Percentiles rank a stretch among this genome's conserved stretches.
Conservation (phyloP, 2,888 invertebrate species). For the Allolobophora icterica region DNA sequence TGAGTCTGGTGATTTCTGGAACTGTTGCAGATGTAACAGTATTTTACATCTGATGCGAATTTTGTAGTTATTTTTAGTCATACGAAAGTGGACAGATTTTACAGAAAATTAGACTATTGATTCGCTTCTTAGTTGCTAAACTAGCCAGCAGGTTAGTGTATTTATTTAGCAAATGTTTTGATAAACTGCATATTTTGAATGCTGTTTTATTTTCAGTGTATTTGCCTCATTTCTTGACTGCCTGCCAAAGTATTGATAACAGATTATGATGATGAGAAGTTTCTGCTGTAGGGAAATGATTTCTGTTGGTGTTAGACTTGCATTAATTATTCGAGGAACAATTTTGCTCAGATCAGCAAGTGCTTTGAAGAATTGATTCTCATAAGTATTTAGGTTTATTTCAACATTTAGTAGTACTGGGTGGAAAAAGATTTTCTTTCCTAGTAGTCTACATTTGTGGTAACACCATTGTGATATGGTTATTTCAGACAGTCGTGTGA, state of each 20-base stretch:
- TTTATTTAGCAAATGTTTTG: conserved; percentile 11
- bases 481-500: not conserved
- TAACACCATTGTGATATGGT: not conserved
- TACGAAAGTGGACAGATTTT: not conserved
- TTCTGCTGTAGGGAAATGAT: not conserved
- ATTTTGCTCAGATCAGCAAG: conserved; percentile 17
- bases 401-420: not conserved
- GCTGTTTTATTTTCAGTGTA: not conserved
- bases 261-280: not conserved
- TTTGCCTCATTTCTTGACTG: not conserved
- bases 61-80: not conserved
- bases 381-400: not conserved
- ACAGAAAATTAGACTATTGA: not conserved
- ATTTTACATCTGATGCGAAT: not conserved
- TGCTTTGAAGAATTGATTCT: conserved; percentile 17
- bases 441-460: not conserved
- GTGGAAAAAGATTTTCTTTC: not conserved
- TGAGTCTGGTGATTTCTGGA: not conserved
- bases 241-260: not conserved
- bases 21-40: not conserved
- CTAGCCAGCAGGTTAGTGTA: not conserved
- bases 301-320: not conserved
- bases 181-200: conserved; percentile 17
- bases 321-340: not conserved
- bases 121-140: conserved; percentile 17